phyloP scores from a whole-genome alignment of 2,888 invertebrate species.

The Sphinx pinastri region DNA sequence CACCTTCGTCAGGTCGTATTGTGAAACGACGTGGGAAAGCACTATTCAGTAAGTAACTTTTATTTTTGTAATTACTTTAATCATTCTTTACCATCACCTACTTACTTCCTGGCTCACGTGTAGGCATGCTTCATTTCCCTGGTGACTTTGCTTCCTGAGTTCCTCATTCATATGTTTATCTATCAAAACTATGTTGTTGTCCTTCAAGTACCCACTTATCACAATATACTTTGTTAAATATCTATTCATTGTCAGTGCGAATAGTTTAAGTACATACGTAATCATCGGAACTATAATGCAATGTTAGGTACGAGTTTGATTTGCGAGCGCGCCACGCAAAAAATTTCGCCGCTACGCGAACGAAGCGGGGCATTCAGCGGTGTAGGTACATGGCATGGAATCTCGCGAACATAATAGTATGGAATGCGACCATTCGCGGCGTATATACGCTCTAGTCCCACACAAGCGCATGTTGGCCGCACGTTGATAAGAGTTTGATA shows the following conservation, averaged over 20 bases:
- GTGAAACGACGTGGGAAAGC: slow-evolving; percentile 68
- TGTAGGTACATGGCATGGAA: slow-evolving; percentile 60
- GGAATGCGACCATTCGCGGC: slow-evolving; percentile 69
- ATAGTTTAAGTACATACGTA: slow-evolving; percentile 35
- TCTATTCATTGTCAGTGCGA: neutral
- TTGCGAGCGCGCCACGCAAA: slow-evolving; percentile 72
- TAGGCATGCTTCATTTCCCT: neutral
- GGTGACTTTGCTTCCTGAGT: neutral
- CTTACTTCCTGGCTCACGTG: slow-evolving; percentile 13
- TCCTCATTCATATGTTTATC: neutral
- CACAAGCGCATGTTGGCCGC: slow-evolving; percentile 54
- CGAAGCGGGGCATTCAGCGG: slow-evolving; percentile 51
- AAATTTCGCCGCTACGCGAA: slow-evolving; percentile 76
- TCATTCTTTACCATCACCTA: slow-evolving; percentile 10
- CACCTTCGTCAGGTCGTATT: slow-evolving; percentile 49
- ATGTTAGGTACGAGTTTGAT: slow-evolving; percentile 69
- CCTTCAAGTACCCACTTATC: neutral
- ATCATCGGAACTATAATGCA: slow-evolving; percentile 50
- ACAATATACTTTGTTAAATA: neutral
- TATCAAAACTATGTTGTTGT: slow-evolving; percentile 5
- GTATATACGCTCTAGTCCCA: slow-evolving; percentile 57
- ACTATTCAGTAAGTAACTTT: slow-evolving; percentile 57
- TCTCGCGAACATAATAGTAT: slow-evolving; percentile 75
- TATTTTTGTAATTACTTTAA: slow-evolving; percentile 18
- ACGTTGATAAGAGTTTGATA: slow-evolving; percentile 74